These are phyloP conservation scores for Heliconius eleuchia DNA, from an alignment of 1,140 invertebrate genomes.

Conservation along the genomic window DNA sequence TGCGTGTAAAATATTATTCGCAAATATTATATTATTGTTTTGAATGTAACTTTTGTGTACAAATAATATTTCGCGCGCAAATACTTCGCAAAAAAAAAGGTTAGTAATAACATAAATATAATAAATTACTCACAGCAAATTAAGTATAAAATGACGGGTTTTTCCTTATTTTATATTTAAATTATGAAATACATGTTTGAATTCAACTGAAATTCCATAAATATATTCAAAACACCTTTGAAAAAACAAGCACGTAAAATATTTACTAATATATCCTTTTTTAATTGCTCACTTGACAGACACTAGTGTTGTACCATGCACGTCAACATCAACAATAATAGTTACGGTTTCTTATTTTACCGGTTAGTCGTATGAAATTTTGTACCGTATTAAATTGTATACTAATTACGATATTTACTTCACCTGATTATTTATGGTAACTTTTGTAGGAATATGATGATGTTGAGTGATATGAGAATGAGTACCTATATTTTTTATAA, in stretches of 20 bases:
- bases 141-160: background rate
- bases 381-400: too few species aligned
- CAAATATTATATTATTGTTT: background rate
- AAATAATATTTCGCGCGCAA: constrained; percentile 52
- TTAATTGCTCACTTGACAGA: constrained; percentile 42
- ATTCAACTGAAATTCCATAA: background rate
- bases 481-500: too few species aligned
- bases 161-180: background rate
- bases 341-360: background rate
- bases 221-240: background rate
- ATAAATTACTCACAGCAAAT: constrained; percentile 4
- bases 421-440: too few species aligned
- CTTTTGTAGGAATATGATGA: too few species aligned
- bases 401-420: too few species aligned
- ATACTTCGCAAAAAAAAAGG: constrained; percentile 48
- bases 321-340: background rate
- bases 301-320: constrained; percentile 34
- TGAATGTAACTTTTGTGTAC: background rate
- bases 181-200: constrained; percentile 4
- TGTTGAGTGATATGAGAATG: too few species aligned
- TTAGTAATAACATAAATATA: constrained; percentile 41
- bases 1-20: background rate
- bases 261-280: constrained; percentile 46
- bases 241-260: constrained; percentile 42
- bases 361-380: background rate